Evolutionary conservation across 2,888 invertebrate species (phyloP), one percentile per base, ranked within the genome.

Genomic region (Pinctada fucata): DNA sequence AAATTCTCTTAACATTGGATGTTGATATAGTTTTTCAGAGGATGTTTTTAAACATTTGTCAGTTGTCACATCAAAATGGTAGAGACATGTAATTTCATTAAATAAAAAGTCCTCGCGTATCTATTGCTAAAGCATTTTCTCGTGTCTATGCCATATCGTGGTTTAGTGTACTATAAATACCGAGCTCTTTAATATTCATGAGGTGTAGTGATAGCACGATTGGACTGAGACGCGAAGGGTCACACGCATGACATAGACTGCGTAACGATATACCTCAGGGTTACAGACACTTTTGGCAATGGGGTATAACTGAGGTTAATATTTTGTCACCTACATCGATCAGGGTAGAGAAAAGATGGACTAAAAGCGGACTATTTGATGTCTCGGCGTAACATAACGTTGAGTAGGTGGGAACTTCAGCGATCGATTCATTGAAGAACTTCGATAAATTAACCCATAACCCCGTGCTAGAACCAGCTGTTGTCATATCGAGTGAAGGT

Each of bases 111-210:
- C n/a, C 50, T 63, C 49, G 65, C 52, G 64, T 66, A 63, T 74
- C 50, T 74, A 72, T 72, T 52, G 58, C 63, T 66, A 65, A 50
- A 16, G 68, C 68, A 68, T 68, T 13, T 68, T 68, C 68, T 45
- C 68, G 48, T 68, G 13, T 68, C 68, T 74, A 48, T 16, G 49
- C 49, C 16, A 51, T 74, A 66, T 74, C 69, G 73, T 78, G 69
- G 73, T 67, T 78, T 69, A 72, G 66, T 74, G 67, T 80, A 77
- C 80, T 80, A 80, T 80, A 77, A 80, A 80, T 80, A 80, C 80
- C 50, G 70, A 48, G 45, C 68, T 80, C 65, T 63, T 80, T 65
- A 73, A 80, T 80, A 80, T 80, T 80, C 80, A 80, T 75, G 65
- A 75, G 73, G 66, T 72, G 64, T 47, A 58, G 64, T 48, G 52